phyloP scores from a whole-genome alignment of 2,797 vertebrate species.

The Rhabdophis nuchalis region DNA sequence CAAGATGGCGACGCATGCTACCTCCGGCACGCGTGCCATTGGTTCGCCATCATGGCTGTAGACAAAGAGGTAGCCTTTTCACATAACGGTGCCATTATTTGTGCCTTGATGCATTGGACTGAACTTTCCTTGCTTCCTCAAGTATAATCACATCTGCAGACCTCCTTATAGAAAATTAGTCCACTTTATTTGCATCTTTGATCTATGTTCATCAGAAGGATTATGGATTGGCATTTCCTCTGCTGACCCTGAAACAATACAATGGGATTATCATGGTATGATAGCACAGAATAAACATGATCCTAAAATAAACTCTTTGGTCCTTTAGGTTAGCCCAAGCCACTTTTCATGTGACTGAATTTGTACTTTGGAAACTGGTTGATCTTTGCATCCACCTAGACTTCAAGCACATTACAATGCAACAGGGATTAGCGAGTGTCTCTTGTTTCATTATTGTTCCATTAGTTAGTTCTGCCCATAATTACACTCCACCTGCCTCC shows the following conservation, averaged over 20 bases:
- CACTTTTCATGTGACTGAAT: conserved; percentile 9
- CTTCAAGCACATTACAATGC: not conserved
- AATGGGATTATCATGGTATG: not conserved
- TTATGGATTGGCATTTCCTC: conserved; percentile 7
- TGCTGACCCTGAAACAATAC: not conserved
- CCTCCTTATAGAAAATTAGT: not conserved
- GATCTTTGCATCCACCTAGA: not conserved
- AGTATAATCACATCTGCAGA: not conserved
- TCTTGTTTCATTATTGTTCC: not conserved
- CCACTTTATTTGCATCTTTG: not conserved
- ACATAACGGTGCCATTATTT: not conserved
- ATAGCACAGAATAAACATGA: not conserved
- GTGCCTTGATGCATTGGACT: not conserved
- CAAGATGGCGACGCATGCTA: too few species aligned
- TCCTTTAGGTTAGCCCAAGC: not conserved
- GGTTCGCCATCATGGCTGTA: too few species aligned
- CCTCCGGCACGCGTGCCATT: too few species aligned
- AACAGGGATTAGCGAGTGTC: not conserved
- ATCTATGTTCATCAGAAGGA: not conserved
- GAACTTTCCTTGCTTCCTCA: not conserved
- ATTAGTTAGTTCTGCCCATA: not conserved
- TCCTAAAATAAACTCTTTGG: not conserved
- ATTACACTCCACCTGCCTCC: not conserved
- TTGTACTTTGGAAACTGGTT: conserved; percentile 14
- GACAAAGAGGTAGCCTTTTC: not conserved